Conservation (phyloP, 92 coral and sea anemone species). For the Phymanthus crucifer region DNA sequence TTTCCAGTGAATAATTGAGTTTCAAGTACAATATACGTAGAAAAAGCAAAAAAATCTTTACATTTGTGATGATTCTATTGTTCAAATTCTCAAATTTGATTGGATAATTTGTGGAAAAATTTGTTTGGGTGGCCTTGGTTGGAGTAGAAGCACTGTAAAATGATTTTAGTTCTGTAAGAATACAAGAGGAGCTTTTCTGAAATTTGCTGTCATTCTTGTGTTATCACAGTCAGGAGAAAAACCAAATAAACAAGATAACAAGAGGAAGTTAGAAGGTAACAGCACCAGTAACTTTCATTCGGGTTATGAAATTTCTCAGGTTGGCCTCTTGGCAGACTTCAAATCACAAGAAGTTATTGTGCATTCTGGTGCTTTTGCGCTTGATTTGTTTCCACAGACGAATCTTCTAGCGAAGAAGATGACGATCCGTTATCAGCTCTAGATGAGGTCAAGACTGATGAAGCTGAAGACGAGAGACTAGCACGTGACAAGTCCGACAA, state of each 20-base stretch:
- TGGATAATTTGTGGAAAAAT: too few species aligned
- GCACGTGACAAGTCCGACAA: conserved; percentile 24
- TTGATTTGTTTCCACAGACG: conserved; percentile 8
- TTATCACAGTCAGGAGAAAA: background rate
- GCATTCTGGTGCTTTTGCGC: too few species aligned
- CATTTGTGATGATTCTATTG: too few species aligned
- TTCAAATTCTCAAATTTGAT: too few species aligned
- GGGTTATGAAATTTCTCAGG: too few species aligned
- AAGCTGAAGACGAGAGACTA: conserved; percentile 16
- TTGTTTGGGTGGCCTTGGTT: too few species aligned
- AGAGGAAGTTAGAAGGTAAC: background rate
- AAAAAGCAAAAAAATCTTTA: too few species aligned
- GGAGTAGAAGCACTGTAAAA: too few species aligned
- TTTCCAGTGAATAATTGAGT: too few species aligned
- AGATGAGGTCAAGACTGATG: conserved; percentile 19
- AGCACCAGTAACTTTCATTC: background rate
- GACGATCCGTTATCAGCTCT: conserved; percentile 28
- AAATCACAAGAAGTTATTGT: background rate
- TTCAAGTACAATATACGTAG: too few species aligned
- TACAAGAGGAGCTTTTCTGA: background rate
- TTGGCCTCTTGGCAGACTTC: background rate
- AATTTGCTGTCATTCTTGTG: background rate
- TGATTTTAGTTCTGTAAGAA: background rate
- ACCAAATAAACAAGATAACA: background rate
- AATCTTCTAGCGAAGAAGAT: conserved; percentile 42